These are phyloP conservation scores for Turritopsis rubra DNA, from an alignment of 30 jellyfish, hydroid and myxozoan species.

Conservation along the genomic window DNA sequence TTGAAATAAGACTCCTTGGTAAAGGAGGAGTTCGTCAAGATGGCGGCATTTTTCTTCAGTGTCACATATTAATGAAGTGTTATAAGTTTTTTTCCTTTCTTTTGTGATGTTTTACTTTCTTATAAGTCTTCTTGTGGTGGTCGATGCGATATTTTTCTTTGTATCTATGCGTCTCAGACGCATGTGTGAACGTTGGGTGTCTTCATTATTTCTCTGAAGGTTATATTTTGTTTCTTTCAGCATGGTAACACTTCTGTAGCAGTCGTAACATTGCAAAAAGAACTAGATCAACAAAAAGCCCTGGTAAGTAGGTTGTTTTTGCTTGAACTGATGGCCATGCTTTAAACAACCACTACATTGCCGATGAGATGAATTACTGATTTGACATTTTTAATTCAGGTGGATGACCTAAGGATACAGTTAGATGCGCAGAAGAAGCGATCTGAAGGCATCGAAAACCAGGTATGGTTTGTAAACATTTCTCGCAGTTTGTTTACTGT, in stretches of 20 bases:
- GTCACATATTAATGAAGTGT: neutral
- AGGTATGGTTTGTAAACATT: neutral
- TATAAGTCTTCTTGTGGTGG: neutral
- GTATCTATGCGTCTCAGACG: too few relatives aligned
- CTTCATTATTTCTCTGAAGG: too few relatives aligned
- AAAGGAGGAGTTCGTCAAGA: too few relatives aligned
- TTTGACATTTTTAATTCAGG: neutral
- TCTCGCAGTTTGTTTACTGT: neutral
- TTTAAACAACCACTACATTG: neutral
- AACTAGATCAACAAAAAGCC: neutral
- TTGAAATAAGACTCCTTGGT: too few relatives aligned
- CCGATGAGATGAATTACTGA: neutral
- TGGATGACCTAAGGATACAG: neutral
- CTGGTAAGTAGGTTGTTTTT: neutral
- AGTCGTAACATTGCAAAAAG: neutral
- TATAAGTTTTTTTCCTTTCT: neutral
- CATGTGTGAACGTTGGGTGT: too few relatives aligned
- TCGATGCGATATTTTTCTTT: neutral
- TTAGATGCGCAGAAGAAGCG: neutral
- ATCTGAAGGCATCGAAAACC: neutral
- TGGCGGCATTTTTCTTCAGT: neutral
- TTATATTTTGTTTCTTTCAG: neutral
- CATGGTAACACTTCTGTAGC: slow-evolving; percentile 10
- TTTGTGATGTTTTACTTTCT: neutral
- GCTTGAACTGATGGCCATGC: neutral